Evolutionary conservation across 2,888 invertebrate species (phyloP), one percentile per base, ranked within the genome.

Genomic region (Pemphredon lugubris): DNA sequence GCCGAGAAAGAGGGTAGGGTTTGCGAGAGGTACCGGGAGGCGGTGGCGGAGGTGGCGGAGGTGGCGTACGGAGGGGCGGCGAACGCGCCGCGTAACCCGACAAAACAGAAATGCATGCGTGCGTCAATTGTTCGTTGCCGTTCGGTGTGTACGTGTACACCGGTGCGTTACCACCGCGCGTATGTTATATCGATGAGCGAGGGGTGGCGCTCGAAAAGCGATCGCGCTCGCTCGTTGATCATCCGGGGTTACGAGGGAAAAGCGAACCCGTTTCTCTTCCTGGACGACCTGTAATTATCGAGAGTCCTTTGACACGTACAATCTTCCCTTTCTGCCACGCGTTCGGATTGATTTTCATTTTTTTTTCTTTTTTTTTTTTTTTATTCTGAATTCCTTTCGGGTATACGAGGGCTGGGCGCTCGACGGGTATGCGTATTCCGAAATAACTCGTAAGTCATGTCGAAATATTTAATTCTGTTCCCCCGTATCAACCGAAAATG

Each of bases 31-130:
- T 51, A 32, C 42, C 26, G 18, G 7, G 16, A n/a, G 14, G 11
- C 2, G 14, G 13, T 21, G 51, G 5, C 20, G 14, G 39, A 42
- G 61, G 59, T 51, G 60, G 57, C 26, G 26, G 54, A 59, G 61
- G 61, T 51, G 48, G 20, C 21, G 48, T 45, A n/a, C 14, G 66
- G 61, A 78, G 73, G 70, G n/a, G 59, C 45, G 70, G 55, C 42
- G 39, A 23, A 51, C n/a, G n/a, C n/a, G 39, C 50, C 48, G 53
- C 66, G 54, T 51, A 73, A 54, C 73, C 72, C 68, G 72, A 82
- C 80, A 77, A 82, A 83, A 83, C 83, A 82, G 79, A 84, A 85
- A 84, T 83, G 82, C 85, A 82, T 84, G 81, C 81, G 77, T 80
- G 79, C 81, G 66, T 79, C 80, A 77, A 85, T 86, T 86, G 83